phyloP scores from a whole-genome alignment of 2,888 invertebrate genomes.

The Pterostichus niger region DNA sequence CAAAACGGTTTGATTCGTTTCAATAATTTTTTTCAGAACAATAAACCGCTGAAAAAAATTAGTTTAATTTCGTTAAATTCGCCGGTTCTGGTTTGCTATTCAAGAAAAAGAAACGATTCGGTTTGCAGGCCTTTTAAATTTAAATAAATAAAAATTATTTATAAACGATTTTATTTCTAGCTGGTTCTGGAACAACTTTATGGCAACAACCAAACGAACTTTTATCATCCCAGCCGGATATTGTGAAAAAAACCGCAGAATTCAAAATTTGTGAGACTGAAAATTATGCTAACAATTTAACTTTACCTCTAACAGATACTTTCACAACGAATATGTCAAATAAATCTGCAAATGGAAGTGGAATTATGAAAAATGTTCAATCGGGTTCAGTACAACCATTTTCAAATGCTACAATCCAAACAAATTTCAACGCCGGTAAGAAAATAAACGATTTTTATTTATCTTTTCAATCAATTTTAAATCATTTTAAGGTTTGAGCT shows the following conservation, averaged over 20 bases:
- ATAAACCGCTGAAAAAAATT: no score
- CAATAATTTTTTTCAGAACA: no score
- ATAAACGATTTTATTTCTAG: no score
- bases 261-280: slow-evolving; percentile 45
- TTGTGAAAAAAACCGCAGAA: slow-evolving; percentile 48
- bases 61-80: no score
- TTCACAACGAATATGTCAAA: slow-evolving; percentile 67
- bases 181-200: slow-evolving; percentile 69
- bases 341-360: slow-evolving; percentile 67
- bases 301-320: slow-evolving; percentile 27
- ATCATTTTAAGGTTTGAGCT: slow-evolving; percentile 81
- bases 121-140: no score
- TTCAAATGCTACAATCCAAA: slow-evolving; percentile 73
- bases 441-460: neutral
- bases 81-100: no score
- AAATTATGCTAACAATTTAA: slow-evolving; percentile 30
- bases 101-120: no score
- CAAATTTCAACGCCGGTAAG: slow-evolving; percentile 79
- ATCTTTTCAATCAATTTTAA: neutral
- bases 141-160: no score
- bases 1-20: no score
- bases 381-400: slow-evolving; percentile 68
- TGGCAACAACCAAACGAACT: slow-evolving; percentile 67
- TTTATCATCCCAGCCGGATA: slow-evolving; percentile 59
- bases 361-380: slow-evolving; percentile 67